Base-by-base conservation (phyloP, 2,888 invertebrate species). In the Sinhomidia bicolor region DNA sequence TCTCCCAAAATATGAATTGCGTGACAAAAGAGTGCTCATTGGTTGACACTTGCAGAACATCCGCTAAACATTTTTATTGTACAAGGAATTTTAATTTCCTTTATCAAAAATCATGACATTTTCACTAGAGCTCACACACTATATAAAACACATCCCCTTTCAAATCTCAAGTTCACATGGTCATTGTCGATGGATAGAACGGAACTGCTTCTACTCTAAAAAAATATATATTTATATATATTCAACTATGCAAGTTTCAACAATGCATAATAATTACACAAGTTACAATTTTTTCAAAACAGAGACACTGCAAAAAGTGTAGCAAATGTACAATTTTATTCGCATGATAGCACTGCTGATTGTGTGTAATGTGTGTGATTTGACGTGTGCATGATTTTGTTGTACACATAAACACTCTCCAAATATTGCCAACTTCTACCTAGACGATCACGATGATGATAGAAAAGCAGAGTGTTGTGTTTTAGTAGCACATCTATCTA, bases 301-400 rank as follows among this genome's bases (percentile, higher is more conserved):
- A 68, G 17, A 14, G 9, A 36, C 32, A 32, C 68, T 36, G 36
- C 68, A 32, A 65, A 68, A 68, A 60, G 60, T 60, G 23, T 60
- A 26, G 23, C 26, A 60, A 26, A 32, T 32, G 32, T 68, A 68
- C 17, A 36, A 68, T 68, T 68, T 68, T 17, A 32, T 41, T 36
- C 36, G 68, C 41, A 17, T 2, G 2, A 32, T 60, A 20, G 26
- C 60, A 62, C 79, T 79, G 60, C 79, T 79, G 60, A 36, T 57
- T 60, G 29, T 76, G 76, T 29, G 29, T 76, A n/a, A n/a, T n/a
- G n/a, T n/a, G 76, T 68, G 20, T 65, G 81, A 81, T 81, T 81
- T 81, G 81, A 81, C 81, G 81, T 65, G 65, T 17, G 65, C 41
- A 44, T 41, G 51, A 81, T 41, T 44, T 65, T 81, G 57, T 47